Evolutionary conservation across 2,113 vertebrate species (phyloP), one percentile per base, ranked within the genome.

Genomic region (Sebastes schlegelii): DNA sequence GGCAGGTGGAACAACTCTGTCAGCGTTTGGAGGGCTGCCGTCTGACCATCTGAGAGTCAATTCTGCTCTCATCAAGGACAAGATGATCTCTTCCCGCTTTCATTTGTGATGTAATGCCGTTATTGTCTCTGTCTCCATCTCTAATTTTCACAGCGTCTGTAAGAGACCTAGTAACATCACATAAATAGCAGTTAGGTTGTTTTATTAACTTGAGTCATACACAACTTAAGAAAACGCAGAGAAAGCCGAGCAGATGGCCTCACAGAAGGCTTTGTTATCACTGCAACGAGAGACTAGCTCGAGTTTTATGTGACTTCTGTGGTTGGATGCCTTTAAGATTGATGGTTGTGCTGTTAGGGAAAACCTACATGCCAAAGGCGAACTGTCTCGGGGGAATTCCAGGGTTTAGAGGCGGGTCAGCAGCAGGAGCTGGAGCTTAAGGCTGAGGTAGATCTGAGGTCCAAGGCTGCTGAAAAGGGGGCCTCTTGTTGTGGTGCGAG

Each of bases 401-500:
- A 65, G 34, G 54, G 70, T 87, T 82, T 84, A 67, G 46, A 80
- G 86, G 77, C 72, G 60, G 81, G 81, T 77, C 79, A 74, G 82
- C 26, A 46, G 71, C 26, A 46, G 71, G 60, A 81, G 67, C 81
- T 5, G 12, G 58, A 46, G 48, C 64, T 84, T 83, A 46, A 74
- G 34, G 62, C 66, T 66, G 23, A 58, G 74, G 75, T 82, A 71
- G 87, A 85, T 82, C 71, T 77, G 68, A 78, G 70, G 70, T 61
- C 65, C 74, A 11, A 23, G 55, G 45, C 64, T 52, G 60, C 75
- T 88, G 89, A 91, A 91, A 92, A 84, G 79, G 81, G 84, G 83
- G 83, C 66, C 88, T 83, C 75, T 91, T 93, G 87, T 92, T 94
- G 91, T 89, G 86, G 73, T 91, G 57, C 8, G 82, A 92, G 83